Percentiles rank a stretch among this genome's conserved stretches.
Conservation (phyloP, 2,888 invertebrate genomes). For the Zygaena filipendulae region DNA sequence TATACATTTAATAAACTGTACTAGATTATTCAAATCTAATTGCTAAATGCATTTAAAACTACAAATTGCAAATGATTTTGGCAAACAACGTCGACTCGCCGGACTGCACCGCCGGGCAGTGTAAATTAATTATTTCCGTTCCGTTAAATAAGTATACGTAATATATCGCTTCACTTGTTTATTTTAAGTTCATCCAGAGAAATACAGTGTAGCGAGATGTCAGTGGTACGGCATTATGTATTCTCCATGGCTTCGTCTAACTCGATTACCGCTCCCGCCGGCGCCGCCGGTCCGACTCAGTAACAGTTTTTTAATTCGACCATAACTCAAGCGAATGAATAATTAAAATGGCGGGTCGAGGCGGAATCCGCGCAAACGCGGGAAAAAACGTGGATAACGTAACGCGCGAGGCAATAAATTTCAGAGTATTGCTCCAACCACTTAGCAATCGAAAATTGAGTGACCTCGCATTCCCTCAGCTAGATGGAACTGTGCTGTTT, state of each 20-base stretch:
- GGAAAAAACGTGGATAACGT: conserved; percentile 44
- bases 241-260: conserved; percentile 61
- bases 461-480: no score
- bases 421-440: conserved; percentile 56
- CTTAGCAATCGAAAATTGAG: conserved; percentile 48
- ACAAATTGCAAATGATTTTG: conserved; percentile 50
- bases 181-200: no score
- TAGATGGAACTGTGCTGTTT: no score
- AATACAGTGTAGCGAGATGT: no score
- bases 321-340: conserved; percentile 69
- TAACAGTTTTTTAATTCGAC: conserved; percentile 71
- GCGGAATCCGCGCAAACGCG: conserved; percentile 48
- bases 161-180: no score
- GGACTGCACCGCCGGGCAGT: no score
- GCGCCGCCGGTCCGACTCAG: conserved; percentile 61
- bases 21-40: no score
- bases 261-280: conserved; percentile 58
- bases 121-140: no score
- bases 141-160: no score
- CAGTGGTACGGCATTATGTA: conserved; percentile 37
- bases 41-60: conserved; percentile 48
- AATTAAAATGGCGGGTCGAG: conserved; percentile 62
- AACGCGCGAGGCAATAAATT: conserved; percentile 51
- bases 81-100: conserved; percentile 23
- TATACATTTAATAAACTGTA: no score